Percentiles rank a stretch among this genome's conserved stretches.
phyloP scores from a whole-genome alignment of 2,888 invertebrate species.

The Drosophila nigricruria region DNA sequence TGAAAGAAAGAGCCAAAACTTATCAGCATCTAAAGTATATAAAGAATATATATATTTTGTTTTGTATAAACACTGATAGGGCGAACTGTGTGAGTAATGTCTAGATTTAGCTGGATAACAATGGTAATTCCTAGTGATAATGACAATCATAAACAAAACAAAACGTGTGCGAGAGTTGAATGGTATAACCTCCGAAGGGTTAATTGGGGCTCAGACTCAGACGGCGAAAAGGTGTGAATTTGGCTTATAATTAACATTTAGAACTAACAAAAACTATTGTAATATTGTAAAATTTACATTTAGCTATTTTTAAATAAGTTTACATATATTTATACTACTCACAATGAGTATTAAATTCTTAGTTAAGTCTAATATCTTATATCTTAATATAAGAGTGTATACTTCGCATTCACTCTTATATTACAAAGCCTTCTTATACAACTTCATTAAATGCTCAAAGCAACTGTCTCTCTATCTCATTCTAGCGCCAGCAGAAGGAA shows the following conservation, averaged over 20 bases:
- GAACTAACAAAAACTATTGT: background rate
- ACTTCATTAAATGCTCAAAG: background rate
- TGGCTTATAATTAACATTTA: background rate
- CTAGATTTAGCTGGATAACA: slow-evolving; percentile 73
- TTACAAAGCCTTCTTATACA: background rate
- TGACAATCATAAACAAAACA: slow-evolving; percentile 59
- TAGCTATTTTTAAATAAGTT: background rate
- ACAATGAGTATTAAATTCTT: no score
- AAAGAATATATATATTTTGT: background rate
- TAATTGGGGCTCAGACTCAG: background rate
- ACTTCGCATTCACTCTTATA: background rate
- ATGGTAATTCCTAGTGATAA: slow-evolving; percentile 75
- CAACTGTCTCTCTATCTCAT: background rate
- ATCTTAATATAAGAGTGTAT: no score
- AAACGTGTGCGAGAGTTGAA: slow-evolving; percentile 25
- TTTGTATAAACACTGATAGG: slow-evolving; percentile 7
- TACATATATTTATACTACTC: background rate
- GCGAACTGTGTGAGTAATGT: slow-evolving; percentile 59
- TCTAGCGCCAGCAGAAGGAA: slow-evolving; percentile 1
- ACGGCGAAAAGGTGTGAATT: slow-evolving; percentile 3
- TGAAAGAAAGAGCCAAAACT: background rate
- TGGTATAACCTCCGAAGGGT: background rate
- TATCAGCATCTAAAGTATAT: slow-evolving; percentile 14
- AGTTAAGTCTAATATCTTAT: no score
- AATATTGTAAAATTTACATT: background rate